These are phyloP conservation scores for Aramus guarauna DNA, from an alignment of 2,113 vertebrate species.

Conservation along the genomic window DNA sequence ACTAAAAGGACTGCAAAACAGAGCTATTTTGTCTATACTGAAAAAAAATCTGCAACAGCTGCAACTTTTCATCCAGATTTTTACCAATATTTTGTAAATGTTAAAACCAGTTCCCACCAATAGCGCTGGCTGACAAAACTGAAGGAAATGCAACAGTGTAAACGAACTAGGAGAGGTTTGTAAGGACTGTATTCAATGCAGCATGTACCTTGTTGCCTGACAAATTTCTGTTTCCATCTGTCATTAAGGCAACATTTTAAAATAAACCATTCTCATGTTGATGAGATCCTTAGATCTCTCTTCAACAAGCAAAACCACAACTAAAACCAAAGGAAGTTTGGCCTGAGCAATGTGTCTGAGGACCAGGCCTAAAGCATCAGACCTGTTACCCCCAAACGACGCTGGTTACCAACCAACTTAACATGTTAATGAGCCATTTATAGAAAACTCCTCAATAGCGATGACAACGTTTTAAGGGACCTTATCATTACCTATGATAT, in stretches of 20 bases:
- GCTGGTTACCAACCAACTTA: neutral
- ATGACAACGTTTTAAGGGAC: neutral
- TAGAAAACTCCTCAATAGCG: neutral
- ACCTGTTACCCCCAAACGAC: neutral
- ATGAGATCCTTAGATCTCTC: neutral
- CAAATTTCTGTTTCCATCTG: neutral
- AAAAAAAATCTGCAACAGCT: neutral
- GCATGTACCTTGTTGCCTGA: neutral
- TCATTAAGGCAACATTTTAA: neutral
- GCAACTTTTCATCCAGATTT: neutral
- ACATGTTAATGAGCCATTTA: accelerated
- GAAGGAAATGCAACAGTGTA: neutral
- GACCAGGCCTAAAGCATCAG: neutral
- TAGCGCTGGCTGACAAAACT: neutral
- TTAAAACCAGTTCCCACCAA: neutral
- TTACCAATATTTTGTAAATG: neutral
- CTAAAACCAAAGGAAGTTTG: neutral
- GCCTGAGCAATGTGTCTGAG: neutral
- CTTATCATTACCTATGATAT: neutral
- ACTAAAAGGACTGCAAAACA: neutral
- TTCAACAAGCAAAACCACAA: neutral
- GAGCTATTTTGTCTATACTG: neutral
- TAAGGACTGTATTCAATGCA: accelerated
- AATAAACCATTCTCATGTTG: neutral
- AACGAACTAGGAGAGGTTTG: neutral